phyloP scores from a whole-genome alignment of 2,113 vertebrate species.

The Macaca mulatta region DNA sequence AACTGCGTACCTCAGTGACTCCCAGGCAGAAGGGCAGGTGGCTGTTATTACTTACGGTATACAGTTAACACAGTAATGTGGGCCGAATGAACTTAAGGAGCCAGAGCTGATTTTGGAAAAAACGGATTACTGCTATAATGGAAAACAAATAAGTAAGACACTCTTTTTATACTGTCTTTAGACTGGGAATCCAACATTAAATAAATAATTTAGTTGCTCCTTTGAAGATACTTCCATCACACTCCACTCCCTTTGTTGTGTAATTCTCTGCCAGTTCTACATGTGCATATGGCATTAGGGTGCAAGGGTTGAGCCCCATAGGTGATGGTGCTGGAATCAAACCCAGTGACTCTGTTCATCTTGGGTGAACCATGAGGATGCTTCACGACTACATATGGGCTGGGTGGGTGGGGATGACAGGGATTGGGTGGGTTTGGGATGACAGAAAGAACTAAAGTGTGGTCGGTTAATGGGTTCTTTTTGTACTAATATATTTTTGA shows the following conservation, averaged over 20 bases:
- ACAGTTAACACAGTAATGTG: not conserved
- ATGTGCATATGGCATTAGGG: not conserved
- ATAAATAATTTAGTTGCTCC: not conserved
- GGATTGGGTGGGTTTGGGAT: not conserved
- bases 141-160: not conserved
- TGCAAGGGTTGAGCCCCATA: not conserved
- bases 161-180: not conserved
- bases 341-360: not conserved
- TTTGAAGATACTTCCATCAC: not conserved
- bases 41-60: not conserved
- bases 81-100: not conserved
- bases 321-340: not conserved
- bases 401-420: not conserved
- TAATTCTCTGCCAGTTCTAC: not conserved
- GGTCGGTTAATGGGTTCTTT: not conserved
- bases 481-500: not conserved
- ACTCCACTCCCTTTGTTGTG: not conserved
- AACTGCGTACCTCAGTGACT: not conserved
- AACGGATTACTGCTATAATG: not conserved
- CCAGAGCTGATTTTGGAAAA: not conserved
- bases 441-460: not conserved
- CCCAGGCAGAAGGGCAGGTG: not conserved
- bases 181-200: not conserved
- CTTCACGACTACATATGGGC: not conserved
- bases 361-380: not conserved